These are phyloP conservation scores for Eonycteris spelaea DNA, from an alignment of 2,113 vertebrate species.

Conservation along the genomic window DNA sequence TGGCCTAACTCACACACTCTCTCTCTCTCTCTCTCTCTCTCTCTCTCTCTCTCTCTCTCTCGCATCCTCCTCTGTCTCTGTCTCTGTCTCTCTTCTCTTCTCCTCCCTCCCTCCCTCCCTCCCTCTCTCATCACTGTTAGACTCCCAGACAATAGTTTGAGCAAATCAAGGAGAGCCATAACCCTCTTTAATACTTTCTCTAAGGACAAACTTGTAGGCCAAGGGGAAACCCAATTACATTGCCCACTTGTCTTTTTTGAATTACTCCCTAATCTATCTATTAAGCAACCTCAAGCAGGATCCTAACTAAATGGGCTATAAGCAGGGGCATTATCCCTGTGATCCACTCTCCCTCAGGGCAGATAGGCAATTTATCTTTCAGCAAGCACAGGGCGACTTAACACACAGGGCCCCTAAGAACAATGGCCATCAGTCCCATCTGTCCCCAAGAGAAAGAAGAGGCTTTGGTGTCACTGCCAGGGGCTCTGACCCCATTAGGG, in stretches of 20 bases:
- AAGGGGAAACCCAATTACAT: neutral
- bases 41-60: too few species aligned
- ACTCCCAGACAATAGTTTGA: neutral
- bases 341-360: conserved; percentile 55
- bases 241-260: conserved; percentile 16
- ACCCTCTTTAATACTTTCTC: neutral
- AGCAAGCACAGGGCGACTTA: conserved; percentile 43
- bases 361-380: conserved; percentile 58
- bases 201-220: neutral
- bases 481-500: conserved; percentile 58
- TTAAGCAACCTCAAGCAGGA: conserved; percentile 16
- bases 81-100: too few species aligned
- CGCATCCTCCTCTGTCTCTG: too few species aligned
- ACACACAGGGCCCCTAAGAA: neutral
- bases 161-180: neutral
- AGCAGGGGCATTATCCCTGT: conserved; percentile 44
- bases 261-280: conserved; percentile 45
- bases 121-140: too few species aligned
- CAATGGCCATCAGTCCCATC: conserved; percentile 45
- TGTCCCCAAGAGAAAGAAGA: conserved; percentile 15
- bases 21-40: neutral
- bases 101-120: too few species aligned
- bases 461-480: neutral
- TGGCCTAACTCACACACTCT: neutral
- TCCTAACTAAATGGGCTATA: conserved; percentile 63